Evolutionary conservation across 2,888 invertebrate species (phyloP).

Genomic region (Scelioninae gen. 2): DNA sequence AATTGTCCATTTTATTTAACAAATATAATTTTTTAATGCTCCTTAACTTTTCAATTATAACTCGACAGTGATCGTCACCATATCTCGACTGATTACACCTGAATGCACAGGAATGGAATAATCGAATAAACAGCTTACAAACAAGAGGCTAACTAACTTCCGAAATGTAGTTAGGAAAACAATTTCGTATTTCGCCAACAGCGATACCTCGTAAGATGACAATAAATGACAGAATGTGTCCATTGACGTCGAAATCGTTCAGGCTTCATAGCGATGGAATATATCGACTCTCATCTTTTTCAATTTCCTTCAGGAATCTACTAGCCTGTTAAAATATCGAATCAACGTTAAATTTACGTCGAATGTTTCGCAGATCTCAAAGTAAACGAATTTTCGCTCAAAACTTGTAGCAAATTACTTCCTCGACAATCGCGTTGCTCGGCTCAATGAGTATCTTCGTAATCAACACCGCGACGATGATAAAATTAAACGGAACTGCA

Average conservation of each 20-base stretch:
- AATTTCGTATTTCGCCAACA: constrained; percentile 3
- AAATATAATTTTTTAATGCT: too few relatives aligned
- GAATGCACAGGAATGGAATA: constrained; percentile 10
- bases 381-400: constrained; percentile 45
- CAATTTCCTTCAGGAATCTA: constrained; percentile 13
- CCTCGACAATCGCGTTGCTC: constrained; percentile 47
- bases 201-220: constrained; percentile 26
- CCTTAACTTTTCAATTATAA: not conserved
- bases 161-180: constrained; percentile 19
- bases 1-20: too few relatives aligned
- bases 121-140: constrained; percentile 16
- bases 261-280: constrained; percentile 7
- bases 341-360: constrained; percentile 16
- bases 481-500: constrained; percentile 42
- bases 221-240: constrained; percentile 16
- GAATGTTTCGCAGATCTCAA: constrained; percentile 35
- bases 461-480: constrained; percentile 43
- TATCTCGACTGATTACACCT: not conserved
- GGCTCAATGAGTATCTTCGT: constrained; percentile 37
- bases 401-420: constrained; percentile 51
- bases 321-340: constrained; percentile 30
- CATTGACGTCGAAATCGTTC: constrained; percentile 27
- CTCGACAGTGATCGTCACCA: not conserved
- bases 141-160: constrained; percentile 9
- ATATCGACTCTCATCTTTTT: constrained; percentile 11